These are phyloP conservation scores for Disparrhopalites patrizii DNA, from an alignment of 2,888 invertebrate species.

Conservation along the genomic window DNA sequence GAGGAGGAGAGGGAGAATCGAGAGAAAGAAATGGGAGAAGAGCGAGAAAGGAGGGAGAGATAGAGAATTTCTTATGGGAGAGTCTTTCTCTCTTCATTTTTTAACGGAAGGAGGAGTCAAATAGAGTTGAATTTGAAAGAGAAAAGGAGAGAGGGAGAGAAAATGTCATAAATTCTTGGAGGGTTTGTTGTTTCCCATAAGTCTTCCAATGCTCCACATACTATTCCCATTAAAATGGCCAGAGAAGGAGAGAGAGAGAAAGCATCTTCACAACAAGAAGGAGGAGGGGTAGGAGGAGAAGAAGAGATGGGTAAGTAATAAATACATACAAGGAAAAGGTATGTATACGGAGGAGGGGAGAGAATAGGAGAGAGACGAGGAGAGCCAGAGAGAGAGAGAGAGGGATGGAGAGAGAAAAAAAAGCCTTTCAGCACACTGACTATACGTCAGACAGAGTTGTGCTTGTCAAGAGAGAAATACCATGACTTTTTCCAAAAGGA, in stretches of 20 bases:
- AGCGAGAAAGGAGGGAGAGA: neutral
- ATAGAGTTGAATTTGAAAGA: too few relatives aligned
- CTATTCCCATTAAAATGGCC: neutral
- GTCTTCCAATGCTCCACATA: too few relatives aligned
- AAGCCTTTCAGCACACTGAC: constrained; percentile 24
- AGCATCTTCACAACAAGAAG: neutral
- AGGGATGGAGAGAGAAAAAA: neutral
- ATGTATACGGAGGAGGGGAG: too few relatives aligned
- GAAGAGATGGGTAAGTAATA: neutral
- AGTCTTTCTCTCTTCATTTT: too few relatives aligned
- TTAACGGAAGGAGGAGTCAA: too few relatives aligned
- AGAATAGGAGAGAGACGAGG: neutral
- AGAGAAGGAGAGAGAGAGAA: neutral
- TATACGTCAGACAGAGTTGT: constrained; percentile 33
- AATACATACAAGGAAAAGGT: too few relatives aligned
- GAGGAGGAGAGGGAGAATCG: neutral
- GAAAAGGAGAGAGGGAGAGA: neutral
- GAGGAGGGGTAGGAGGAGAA: neutral
- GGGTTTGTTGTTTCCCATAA: neutral
- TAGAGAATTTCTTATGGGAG: too few relatives aligned
- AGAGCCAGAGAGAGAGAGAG: constrained; percentile 9
- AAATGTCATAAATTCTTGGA: constrained; percentile 15
- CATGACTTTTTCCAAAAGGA: constrained; percentile 20
- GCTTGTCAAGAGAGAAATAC: constrained; percentile 29
- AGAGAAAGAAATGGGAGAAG: neutral